Evolutionary conservation across 2,113 vertebrate genomes (phyloP).

Genomic region (Lamprologus callipterus): DNA sequence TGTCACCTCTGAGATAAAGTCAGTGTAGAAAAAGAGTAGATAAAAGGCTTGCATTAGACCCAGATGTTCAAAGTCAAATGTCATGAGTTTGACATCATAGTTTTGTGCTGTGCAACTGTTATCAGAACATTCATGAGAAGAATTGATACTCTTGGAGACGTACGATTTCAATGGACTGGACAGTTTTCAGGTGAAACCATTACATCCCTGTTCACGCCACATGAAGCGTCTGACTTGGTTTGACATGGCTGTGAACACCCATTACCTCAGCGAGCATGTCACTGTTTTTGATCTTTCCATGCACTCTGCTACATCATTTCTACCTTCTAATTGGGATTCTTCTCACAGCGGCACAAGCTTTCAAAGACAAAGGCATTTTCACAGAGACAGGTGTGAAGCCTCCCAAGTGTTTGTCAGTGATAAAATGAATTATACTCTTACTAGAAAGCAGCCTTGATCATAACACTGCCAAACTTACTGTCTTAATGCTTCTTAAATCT

Average conservation of each 20-base stretch:
- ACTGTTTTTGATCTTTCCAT: not conserved
- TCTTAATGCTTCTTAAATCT: not conserved
- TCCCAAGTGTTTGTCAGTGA: not conserved
- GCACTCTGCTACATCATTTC: not conserved
- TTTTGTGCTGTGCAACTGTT: not conserved
- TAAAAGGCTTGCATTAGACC: not conserved
- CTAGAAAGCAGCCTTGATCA: not conserved
- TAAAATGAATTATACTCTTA: not conserved
- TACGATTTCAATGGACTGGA: not conserved
- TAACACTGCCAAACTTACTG: not conserved
- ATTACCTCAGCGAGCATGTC: not conserved
- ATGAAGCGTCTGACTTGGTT: not conserved
- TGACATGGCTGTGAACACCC: not conserved
- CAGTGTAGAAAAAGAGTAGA: not conserved
- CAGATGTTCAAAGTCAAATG: not conserved
- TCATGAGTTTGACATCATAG: not conserved
- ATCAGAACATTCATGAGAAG: not conserved
- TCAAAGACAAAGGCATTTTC: not conserved
- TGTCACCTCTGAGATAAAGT: not conserved
- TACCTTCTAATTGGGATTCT: conserved; percentile 6
- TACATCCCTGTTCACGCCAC: not conserved
- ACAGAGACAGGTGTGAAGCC: not conserved
- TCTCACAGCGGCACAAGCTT: not conserved
- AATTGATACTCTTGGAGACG: not conserved
- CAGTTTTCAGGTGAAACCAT: not conserved